Evolutionary conservation across 2,888 invertebrate species (phyloP).

Genomic region (Fissipunctia ypsillon): DNA sequence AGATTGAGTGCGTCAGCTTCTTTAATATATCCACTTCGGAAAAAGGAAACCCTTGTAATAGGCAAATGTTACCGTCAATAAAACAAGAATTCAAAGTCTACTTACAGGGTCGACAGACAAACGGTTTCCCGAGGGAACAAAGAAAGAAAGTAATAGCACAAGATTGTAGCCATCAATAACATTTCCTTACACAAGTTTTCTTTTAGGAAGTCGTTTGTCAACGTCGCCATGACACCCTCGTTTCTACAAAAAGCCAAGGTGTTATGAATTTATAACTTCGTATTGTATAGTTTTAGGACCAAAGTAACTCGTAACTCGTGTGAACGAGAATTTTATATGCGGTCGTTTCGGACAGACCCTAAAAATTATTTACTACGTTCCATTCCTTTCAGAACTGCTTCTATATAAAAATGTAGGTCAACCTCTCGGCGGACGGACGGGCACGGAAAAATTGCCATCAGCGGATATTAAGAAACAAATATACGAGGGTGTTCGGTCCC

Average conservation of each 20-base stretch:
- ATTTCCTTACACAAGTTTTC: conserved; percentile 57
- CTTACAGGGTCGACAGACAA: conserved; percentile 50
- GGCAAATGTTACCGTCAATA: conserved; percentile 57
- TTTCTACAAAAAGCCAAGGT: conserved; percentile 52
- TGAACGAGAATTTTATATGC: conserved; percentile 62
- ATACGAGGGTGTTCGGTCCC: conserved; percentile 31
- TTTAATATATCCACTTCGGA: conserved; percentile 40
- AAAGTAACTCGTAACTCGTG: conserved; percentile 59
- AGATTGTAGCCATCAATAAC: conserved; percentile 63
- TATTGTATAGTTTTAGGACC: conserved; percentile 56
- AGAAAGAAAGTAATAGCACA: conserved; percentile 51
- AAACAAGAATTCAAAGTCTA: conserved; percentile 61
- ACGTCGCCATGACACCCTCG: conserved; percentile 52
- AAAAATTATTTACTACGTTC: conserved; percentile 61
- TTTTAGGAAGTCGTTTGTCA: conserved; percentile 65
- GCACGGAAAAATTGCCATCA: conserved; percentile 50
- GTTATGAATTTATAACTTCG: conserved; percentile 63
- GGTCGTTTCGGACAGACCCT: conserved; percentile 55
- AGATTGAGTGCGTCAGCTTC: conserved; percentile 28
- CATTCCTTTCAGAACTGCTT: conserved; percentile 39
- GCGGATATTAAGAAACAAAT: conserved; percentile 63
- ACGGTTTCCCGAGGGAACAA: conserved; percentile 44
- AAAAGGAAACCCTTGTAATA: conserved; percentile 39
- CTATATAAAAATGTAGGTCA: conserved; percentile 61
- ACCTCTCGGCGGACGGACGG: too few relatives aligned